Percentiles rank a stretch among this genome's conserved stretches.
Evolutionary conservation across 1,140 invertebrate genomes (phyloP).

Genomic region (Drosophila rufa): DNA sequence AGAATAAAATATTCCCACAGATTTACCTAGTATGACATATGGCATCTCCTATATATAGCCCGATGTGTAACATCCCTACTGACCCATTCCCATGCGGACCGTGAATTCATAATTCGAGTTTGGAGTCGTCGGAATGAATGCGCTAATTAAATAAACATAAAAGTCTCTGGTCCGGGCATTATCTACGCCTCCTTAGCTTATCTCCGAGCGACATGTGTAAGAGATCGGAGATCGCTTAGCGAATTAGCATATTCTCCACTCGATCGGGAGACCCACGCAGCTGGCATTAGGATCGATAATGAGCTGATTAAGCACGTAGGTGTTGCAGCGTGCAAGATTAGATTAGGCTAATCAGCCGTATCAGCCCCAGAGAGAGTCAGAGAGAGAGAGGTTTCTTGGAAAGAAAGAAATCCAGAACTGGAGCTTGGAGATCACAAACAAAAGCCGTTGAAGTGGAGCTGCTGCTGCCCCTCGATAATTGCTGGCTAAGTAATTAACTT

Average conservation of each 20-base stretch:
- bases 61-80: constrained; percentile 28
- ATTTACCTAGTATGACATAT: constrained; percentile 14
- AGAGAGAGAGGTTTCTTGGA: neutral
- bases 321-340: constrained; percentile 78
- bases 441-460: constrained; percentile 33
- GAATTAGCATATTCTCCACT: constrained; percentile 55
- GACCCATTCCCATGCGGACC: constrained; percentile 22
- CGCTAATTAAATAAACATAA: constrained; percentile 82
- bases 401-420: constrained; percentile 7
- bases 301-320: constrained; percentile 68
- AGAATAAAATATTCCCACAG: constrained; percentile 11
- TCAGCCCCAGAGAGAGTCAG: constrained; percentile 25
- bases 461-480: constrained; percentile 54
- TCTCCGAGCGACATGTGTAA: constrained; percentile 64
- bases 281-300: constrained; percentile 59
- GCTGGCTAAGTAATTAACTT: constrained; percentile 70
- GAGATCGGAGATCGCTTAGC: constrained; percentile 56
- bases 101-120: constrained; percentile 68
- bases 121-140: constrained; percentile 46
- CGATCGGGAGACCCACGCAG: constrained; percentile 51
- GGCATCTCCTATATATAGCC: constrained; percentile 25
- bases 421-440: constrained; percentile 49
- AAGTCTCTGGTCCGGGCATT: constrained; percentile 59
- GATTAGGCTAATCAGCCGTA: constrained; percentile 78
- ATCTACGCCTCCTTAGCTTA: constrained; percentile 82